Evolutionary conservation across 2,797 vertebrate genomes (phyloP), one percentile per base, ranked within the genome.

Genomic region (Fundulus diaphanus): DNA sequence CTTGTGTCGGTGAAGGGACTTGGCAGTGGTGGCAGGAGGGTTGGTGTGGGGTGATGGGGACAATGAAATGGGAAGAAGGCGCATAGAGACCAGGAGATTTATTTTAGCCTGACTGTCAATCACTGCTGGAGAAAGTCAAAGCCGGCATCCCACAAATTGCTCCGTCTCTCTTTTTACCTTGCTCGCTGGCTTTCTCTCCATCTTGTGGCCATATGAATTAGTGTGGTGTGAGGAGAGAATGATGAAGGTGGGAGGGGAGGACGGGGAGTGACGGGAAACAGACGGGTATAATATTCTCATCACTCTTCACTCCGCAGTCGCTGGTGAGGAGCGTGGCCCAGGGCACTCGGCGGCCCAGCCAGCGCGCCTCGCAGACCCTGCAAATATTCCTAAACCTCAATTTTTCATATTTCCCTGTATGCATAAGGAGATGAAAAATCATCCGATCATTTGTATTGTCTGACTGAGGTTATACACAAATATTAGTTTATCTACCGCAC

Each of bases 401-500:
- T 99, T 98, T 97, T 97, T 98, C 97, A 99, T 98, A 98, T 98
- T 98, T 96, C 92, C 90, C 96, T 97, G 97, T 97, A 98, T 97
- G 97, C 97, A 98, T 99, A 98, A 98, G 97, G 96, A 98, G 97
- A 98, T 99, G 97, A 98, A 98, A 98, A 97, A 97, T 98, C 94
- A 95, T 96, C 96, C 96, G 94, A 97, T 98, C 97, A 97, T 98
- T 97, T 96, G 96, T 97, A 97, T 96, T 97, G 97, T 98, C 96
- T 97, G 96, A 96, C 97, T 96, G 96, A 97, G 96, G 96, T 98
- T 97, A 98, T 97, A 98, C 97, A 97, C 94, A 97, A 97, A 99
- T 99, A 99, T 98, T 98, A 98, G 97, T 98, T 98, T 98, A 98
- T 97, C 97, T 96, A 95, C 95, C 94, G 95, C 95, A 95, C 96